Evolutionary conservation across 2,113 vertebrate species (phyloP).

Genomic region (Indicator indicator): DNA sequence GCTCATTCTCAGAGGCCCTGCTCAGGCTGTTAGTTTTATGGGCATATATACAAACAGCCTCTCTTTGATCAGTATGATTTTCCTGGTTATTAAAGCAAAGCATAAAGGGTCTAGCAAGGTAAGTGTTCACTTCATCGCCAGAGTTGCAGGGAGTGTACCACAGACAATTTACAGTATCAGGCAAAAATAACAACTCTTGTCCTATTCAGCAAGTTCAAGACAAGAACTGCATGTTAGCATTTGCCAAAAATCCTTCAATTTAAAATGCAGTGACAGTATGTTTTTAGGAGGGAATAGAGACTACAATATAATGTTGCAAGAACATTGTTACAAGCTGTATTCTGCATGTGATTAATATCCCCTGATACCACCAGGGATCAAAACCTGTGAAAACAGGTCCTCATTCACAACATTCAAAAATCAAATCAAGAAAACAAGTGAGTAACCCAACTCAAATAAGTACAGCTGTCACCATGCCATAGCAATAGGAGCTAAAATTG

Average conservation of each 20-base stretch:
- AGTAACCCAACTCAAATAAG: not conserved
- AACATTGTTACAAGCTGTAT: not conserved
- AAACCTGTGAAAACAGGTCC: not conserved
- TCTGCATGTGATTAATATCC: not conserved
- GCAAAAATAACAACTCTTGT: not conserved
- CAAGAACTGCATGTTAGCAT: not conserved
- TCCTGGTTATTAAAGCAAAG: not conserved
- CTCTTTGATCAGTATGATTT: not conserved
- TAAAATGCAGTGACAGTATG: not conserved
- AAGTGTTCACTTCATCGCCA: not conserved
- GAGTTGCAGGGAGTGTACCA: not conserved
- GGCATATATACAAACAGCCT: not conserved
- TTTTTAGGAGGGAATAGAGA: not conserved
- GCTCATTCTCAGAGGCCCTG: not conserved
- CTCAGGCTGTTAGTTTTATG: not conserved
- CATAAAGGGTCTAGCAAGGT: not conserved
- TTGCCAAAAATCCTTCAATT: not conserved
- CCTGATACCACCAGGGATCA: not conserved
- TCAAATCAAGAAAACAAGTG: not conserved
- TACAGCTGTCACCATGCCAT: not conserved
- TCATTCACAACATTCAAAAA: not conserved
- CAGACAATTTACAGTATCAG: not conserved
- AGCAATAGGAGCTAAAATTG: not conserved
- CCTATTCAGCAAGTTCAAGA: not conserved
- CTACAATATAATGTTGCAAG: not conserved